Evolutionary conservation across 2,888 invertebrate species (phyloP).

Genomic region (Polyommatus iphigenia): DNA sequence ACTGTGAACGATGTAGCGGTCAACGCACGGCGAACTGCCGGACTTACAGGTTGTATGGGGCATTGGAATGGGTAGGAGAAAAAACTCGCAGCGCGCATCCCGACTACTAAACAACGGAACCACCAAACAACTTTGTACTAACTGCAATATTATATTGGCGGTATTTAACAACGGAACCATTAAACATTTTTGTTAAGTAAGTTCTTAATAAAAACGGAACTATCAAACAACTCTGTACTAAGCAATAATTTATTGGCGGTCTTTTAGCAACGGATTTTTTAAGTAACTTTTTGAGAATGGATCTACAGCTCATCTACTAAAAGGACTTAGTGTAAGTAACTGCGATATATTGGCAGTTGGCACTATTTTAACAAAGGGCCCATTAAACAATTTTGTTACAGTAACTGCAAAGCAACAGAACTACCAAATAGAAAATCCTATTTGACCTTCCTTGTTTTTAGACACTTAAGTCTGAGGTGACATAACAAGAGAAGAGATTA

Average conservation of each 20-base stretch:
- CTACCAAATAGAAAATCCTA: no score
- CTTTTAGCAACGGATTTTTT: no score
- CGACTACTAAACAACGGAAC: conserved; percentile 62
- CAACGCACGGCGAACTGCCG: conserved; percentile 78
- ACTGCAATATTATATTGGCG: not conserved
- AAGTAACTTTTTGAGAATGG: no score
- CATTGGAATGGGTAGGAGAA: conserved; percentile 76
- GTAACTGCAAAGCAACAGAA: no score
- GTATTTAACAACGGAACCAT: no score
- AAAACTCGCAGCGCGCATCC: conserved; percentile 62
- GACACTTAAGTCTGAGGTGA: no score
- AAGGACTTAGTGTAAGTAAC: not conserved
- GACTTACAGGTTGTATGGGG: conserved; percentile 78
- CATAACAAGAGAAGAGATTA: no score
- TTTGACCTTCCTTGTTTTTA: no score
- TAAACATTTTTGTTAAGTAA: conserved; percentile 33
- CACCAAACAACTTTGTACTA: conserved; percentile 29
- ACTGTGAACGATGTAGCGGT: conserved; percentile 52
- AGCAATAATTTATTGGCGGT: not conserved
- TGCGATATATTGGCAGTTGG: not conserved
- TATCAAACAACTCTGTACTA: conserved; percentile 26
- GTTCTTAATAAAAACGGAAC: conserved; percentile 59
- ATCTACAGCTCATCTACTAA: no score
- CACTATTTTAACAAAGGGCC: no score
- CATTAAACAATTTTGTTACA: no score